Conservation (phyloP, 1,140 invertebrate species). For the Alviniconcha marisindica region DNA sequence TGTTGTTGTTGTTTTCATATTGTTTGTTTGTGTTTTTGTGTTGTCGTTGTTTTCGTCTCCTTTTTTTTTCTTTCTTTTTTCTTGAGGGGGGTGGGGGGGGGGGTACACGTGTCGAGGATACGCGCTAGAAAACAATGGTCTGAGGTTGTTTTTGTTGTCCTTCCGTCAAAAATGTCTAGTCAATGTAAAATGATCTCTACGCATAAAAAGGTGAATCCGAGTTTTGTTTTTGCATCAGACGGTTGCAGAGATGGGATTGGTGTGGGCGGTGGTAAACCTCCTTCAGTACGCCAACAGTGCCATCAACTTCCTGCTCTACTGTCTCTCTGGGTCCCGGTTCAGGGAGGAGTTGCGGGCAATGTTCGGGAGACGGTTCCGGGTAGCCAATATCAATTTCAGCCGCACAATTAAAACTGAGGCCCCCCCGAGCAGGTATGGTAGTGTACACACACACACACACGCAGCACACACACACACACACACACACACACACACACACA, state of each 20-base stretch:
- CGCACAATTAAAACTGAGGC: not conserved
- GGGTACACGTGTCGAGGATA: too few relatives aligned
- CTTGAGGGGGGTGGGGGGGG: too few relatives aligned
- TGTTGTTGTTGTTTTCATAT: too few relatives aligned
- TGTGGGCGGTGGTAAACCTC: not conserved
- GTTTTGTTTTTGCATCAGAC: not conserved
- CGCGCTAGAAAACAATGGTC: too few relatives aligned
- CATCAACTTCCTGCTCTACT: constrained; percentile 68
- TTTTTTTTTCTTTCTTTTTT: too few relatives aligned
- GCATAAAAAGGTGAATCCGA: too few relatives aligned
- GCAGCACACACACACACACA: not conserved
- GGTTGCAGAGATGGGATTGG: not conserved
- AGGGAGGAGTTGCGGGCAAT: constrained; percentile 47
- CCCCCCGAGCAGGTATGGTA: not conserved
- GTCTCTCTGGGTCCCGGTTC: constrained; percentile 60
- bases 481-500: not conserved
- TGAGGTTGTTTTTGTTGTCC: too few relatives aligned
- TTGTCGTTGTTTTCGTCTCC: too few relatives aligned
- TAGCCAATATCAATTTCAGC: not conserved
- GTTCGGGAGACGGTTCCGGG: not conserved
- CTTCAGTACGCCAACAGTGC: constrained; percentile 51
- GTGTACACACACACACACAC: not conserved
- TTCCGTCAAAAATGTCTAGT: too few relatives aligned
- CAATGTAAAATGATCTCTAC: too few relatives aligned
- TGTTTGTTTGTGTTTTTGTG: too few relatives aligned